These are phyloP conservation scores for Osedax fenrisi DNA, from an alignment of 2,888 invertebrate species.

Conservation along the genomic window DNA sequence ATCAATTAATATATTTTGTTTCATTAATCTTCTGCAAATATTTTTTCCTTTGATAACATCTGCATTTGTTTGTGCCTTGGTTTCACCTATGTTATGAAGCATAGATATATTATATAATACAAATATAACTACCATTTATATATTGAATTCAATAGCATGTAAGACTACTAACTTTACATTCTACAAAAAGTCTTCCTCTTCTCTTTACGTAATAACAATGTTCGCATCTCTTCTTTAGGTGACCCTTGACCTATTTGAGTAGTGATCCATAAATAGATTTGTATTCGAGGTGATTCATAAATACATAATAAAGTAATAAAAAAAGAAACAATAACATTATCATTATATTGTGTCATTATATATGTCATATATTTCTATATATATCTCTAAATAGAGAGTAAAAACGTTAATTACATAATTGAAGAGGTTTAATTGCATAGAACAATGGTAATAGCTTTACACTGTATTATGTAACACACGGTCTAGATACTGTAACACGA, in stretches of 20 bases:
- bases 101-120: background rate
- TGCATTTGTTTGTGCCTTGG: conserved; percentile 48
- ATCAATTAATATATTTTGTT: too few relatives aligned
- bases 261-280: background rate
- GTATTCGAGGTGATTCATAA: background rate
- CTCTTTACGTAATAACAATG: conserved; percentile 45
- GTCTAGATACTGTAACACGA: too few relatives aligned
- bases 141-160: too few relatives aligned
- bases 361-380: background rate
- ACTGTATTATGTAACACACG: too few relatives aligned
- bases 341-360: background rate
- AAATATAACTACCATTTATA: background rate
- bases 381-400: background rate
- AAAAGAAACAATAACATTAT: background rate
- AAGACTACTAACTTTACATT: conserved; percentile 42
- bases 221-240: conserved; percentile 39
- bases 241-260: background rate
- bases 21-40: conserved; percentile 30
- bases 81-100: conserved; percentile 37
- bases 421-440: too few relatives aligned
- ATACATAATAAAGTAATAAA: background rate
- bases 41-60: conserved; percentile 35
- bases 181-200: conserved; percentile 43
- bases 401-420: background rate
- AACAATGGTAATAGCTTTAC: too few relatives aligned